Percentiles rank a stretch among this genome's conserved stretches.
Conservation (phyloP, 2,888 invertebrate genomes). For the Orgyia antiqua region DNA sequence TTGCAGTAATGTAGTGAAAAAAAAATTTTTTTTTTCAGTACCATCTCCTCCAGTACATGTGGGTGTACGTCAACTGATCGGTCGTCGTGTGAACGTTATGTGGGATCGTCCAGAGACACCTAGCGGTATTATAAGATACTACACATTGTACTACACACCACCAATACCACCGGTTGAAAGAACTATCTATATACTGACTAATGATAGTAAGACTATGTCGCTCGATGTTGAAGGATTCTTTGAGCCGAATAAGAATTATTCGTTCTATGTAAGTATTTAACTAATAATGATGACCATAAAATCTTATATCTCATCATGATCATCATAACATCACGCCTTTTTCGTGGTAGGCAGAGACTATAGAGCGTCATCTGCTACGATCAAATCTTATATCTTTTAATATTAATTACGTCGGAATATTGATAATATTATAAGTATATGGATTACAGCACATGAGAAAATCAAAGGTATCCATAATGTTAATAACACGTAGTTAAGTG, state of each 20-base stretch:
- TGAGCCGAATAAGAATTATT: constrained; percentile 78
- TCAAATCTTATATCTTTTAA: no score
- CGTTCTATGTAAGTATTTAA: constrained; percentile 82
- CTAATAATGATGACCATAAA: no score
- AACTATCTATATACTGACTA: constrained; percentile 43
- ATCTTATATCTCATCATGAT: no score
- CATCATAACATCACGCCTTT: no score
- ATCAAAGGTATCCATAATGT: no score
- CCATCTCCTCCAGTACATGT: constrained; percentile 85
- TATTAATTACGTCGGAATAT: no score
- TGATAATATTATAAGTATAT: no score
- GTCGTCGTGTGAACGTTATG: constrained; percentile 79
- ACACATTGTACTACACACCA: constrained; percentile 82
- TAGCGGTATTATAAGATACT: constrained; percentile 80
- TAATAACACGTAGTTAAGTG: no score
- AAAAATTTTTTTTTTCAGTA: constrained; percentile 47
- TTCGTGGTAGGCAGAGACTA: no score
- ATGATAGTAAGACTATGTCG: constrained; percentile 35
- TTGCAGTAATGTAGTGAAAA: no score
- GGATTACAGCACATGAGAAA: no score
- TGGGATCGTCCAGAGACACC: constrained; percentile 84
- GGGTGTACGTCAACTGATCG: constrained; percentile 80
- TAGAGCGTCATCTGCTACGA: no score
- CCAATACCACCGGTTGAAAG: constrained; percentile 78
- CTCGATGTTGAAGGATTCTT: constrained; percentile 77